Conservation (phyloP, 64 coral and sea anemone genomes). For the Cladopsammia gracilis region DNA sequence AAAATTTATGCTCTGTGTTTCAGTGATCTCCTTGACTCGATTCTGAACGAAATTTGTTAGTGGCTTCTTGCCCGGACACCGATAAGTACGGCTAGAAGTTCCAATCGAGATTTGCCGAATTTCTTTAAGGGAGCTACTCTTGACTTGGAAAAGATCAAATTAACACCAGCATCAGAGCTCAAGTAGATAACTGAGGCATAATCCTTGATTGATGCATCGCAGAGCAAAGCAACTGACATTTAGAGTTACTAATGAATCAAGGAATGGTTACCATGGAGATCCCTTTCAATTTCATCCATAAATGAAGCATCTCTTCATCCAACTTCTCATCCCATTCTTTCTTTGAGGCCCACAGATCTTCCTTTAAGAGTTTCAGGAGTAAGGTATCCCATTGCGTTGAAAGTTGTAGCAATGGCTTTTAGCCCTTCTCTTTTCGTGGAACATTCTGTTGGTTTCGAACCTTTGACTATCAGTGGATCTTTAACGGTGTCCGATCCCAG, state of each 20-base stretch:
- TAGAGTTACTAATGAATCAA: neutral
- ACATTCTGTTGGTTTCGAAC: slow-evolving; percentile 23
- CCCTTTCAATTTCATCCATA: neutral
- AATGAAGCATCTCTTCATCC: slow-evolving; percentile 22
- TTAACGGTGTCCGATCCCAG: slow-evolving; percentile 8
- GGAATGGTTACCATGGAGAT: slow-evolving; percentile 40
- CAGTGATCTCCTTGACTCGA: too few species aligned
- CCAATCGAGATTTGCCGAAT: too few species aligned
- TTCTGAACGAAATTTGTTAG: too few species aligned
- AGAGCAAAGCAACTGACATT: too few species aligned
- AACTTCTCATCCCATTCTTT: slow-evolving; percentile 31
- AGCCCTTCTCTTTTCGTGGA: slow-evolving; percentile 3
- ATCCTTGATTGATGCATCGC: too few species aligned
- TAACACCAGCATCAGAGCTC: too few species aligned
- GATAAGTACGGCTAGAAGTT: too few species aligned
- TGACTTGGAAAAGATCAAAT: too few species aligned
- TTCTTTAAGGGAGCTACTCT: too few species aligned
- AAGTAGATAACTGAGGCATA: too few species aligned
- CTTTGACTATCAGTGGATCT: neutral
- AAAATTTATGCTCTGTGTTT: too few species aligned
- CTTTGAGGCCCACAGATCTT: slow-evolving; percentile 17
- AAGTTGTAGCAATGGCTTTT: neutral
- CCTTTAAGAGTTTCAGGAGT: neutral
- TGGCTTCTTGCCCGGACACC: too few species aligned
- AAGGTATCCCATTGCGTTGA: neutral